Conservation (phyloP, 2,113 vertebrate species). For the Cathartes aura region DNA sequence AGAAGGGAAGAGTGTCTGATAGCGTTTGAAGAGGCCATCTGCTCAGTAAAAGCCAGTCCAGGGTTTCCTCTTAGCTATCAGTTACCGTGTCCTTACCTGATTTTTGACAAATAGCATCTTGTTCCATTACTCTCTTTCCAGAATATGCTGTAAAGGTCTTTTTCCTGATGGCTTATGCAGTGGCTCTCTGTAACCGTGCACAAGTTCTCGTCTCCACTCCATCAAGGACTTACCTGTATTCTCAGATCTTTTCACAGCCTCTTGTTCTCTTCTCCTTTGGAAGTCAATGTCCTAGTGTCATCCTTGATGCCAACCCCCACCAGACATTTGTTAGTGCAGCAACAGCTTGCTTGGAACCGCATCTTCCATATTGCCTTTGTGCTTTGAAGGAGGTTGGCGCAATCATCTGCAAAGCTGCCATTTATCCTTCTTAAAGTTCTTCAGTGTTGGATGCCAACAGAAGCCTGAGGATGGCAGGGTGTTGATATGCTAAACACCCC, state of each 20-base stretch:
- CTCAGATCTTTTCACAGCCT: not conserved
- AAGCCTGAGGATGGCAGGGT: not conserved
- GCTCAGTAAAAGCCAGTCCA: not conserved
- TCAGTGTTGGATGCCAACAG: not conserved
- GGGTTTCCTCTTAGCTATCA: not conserved
- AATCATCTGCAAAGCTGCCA: not conserved
- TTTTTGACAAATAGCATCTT: not conserved
- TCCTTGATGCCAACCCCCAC: not conserved
- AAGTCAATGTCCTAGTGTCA: rapidly evolving
- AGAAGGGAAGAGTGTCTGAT: not conserved
- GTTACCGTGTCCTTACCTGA: not conserved
- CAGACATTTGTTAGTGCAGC: not conserved
- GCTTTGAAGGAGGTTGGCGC: not conserved
- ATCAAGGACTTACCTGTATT: not conserved
- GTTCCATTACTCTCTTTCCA: too few relatives aligned
- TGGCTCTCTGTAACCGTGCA: not conserved
- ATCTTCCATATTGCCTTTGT: not conserved
- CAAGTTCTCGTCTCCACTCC: not conserved
- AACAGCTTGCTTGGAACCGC: not conserved
- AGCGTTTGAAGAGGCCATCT: not conserved
- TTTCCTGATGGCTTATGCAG: not conserved
- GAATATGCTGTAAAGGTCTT: not conserved
- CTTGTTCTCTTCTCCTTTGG: not conserved
- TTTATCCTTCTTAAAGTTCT: not conserved
- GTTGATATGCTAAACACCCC: not conserved